Evolutionary conservation across 2,113 vertebrate genomes (phyloP).

Genomic region (Quiscalus mexicanus): DNA sequence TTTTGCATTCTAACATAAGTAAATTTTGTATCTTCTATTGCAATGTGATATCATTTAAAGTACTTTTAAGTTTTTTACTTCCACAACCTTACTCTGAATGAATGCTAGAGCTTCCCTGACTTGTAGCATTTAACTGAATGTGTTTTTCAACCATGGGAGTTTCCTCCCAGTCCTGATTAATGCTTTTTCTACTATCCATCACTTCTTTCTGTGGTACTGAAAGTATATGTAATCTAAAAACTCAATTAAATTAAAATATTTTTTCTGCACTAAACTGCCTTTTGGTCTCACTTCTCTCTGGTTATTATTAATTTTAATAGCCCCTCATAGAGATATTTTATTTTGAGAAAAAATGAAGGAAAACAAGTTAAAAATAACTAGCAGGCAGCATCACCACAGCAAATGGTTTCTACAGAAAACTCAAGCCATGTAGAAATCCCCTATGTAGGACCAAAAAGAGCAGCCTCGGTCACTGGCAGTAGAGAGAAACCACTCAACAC

Average conservation of each 20-base stretch:
- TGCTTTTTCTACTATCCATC: not conserved
- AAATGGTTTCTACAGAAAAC: not conserved
- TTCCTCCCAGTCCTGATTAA: not conserved
- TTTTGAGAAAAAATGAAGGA: not conserved
- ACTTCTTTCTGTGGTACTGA: not conserved
- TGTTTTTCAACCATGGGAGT: not conserved
- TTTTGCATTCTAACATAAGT: not conserved
- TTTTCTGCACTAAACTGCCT: not conserved
- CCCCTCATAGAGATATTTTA: not conserved
- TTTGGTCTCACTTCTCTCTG: not conserved
- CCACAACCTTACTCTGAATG: not conserved
- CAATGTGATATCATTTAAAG: not conserved
- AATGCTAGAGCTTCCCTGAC: not conserved
- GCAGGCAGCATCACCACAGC: not conserved
- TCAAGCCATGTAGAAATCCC: not conserved
- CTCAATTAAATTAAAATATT: not conserved
- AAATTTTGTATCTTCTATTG: not conserved
- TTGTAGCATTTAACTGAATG: not conserved
- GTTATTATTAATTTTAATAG: not conserved
- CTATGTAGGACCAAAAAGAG: not conserved
- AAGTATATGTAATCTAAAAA: not conserved
- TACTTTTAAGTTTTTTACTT: not conserved
- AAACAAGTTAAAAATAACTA: not conserved
- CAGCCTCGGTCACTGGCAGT: not conserved
- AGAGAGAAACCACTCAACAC: not conserved